Percentiles rank a stretch among this genome's conserved stretches.
Conservation (phyloP, 1,140 invertebrate genomes). For the Teleogryllus occipitalis region DNA sequence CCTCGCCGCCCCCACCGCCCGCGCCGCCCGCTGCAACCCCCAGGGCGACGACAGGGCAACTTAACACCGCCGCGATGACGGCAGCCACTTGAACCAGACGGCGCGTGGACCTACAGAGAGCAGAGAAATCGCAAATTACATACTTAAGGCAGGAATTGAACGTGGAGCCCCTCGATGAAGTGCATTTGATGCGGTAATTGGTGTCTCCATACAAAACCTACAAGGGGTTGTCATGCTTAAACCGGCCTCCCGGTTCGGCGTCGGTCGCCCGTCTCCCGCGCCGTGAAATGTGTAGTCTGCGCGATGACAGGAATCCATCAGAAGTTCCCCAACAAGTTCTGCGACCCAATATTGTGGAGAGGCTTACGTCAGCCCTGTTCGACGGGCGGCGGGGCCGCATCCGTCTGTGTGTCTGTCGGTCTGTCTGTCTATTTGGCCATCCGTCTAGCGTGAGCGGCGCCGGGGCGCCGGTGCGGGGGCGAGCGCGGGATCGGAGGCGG, state of each 20-base stretch:
- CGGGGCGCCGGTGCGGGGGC: too few species aligned
- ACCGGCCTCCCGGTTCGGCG: too few species aligned
- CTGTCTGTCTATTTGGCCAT: background rate
- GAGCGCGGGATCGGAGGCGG: background rate
- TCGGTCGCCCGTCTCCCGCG: background rate
- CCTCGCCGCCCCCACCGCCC: too few species aligned
- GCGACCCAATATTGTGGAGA: background rate
- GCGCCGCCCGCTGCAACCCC: background rate
- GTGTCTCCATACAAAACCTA: background rate
- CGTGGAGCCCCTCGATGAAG: background rate
- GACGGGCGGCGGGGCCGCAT: too few species aligned
- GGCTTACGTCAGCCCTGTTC: background rate
- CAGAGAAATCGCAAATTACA: slow-evolving; percentile 4
- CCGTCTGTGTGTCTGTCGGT: background rate
- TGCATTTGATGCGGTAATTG: background rate
- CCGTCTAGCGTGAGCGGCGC: background rate
- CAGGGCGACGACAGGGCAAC: background rate
- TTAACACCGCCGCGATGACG: background rate
- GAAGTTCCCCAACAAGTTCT: background rate
- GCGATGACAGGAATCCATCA: background rate
- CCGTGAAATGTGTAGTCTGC: background rate
- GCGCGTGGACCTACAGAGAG: background rate
- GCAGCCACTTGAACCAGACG: background rate
- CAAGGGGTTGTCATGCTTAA: background rate
- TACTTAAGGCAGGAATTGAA: background rate